Conservation (phyloP, 37 sponge, comb jelly and placozoan species). For the Mnemiopsis leidyi region DNA sequence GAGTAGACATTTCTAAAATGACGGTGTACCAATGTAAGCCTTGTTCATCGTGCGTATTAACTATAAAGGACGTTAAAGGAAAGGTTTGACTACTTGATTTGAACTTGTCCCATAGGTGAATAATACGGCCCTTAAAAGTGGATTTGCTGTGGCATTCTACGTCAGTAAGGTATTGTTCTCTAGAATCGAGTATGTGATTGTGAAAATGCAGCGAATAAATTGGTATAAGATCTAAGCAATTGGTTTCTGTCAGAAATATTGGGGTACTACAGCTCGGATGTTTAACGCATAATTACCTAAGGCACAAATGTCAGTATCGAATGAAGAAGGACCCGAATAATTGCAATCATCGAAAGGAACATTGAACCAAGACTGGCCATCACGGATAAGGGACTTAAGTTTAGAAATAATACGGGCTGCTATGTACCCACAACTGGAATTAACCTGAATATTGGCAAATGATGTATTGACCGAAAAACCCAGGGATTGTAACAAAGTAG, state of each 20-base stretch:
- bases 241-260: background rate
- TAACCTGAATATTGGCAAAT: background rate
- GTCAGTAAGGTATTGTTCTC: background rate
- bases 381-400: background rate
- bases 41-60: background rate
- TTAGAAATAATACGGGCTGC: background rate
- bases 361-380: background rate
- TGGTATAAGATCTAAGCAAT: conserved; percentile 2
- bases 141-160: background rate
- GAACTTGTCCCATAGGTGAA: conserved; percentile 15
- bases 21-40: conserved; percentile 11
- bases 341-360: background rate
- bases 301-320: background rate
- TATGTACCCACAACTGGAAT: background rate
- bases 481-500: background rate
- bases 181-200: background rate
- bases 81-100: background rate
- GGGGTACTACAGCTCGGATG: background rate
- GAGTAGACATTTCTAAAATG: background rate
- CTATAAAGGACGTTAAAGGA: background rate
- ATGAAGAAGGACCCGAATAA: background rate
- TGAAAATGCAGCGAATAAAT: background rate
- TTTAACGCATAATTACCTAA: background rate
- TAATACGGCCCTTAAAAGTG: background rate
- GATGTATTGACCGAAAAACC: background rate